phyloP scores from a whole-genome alignment of 2,797 vertebrate genomes.

The Choloepus didactylus region DNA sequence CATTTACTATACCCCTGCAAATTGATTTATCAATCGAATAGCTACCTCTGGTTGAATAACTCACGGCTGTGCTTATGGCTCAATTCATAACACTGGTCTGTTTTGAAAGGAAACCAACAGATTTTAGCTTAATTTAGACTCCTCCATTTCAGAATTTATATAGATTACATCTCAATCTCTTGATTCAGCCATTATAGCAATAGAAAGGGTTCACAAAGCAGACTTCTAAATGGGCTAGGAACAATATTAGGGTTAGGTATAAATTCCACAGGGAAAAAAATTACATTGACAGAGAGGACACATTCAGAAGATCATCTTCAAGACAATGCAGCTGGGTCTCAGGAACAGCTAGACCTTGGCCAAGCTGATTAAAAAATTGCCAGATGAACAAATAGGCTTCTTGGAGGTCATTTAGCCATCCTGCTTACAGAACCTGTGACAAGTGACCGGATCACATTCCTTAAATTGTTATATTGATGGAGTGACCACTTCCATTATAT shows the following conservation, averaged over 20 bases:
- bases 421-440: background rate
- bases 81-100: conserved; percentile 60
- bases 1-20: conserved; percentile 81
- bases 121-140: conserved; percentile 50
- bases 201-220: background rate
- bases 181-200: background rate
- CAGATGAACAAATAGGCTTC: background rate
- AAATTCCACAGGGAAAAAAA: background rate
- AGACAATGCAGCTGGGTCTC: background rate
- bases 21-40: conserved; percentile 86
- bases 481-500: background rate
- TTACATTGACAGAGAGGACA: conserved; percentile 9
- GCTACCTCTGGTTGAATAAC: conserved; percentile 76
- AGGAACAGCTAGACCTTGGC: conserved; percentile 40
- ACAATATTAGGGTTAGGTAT: background rate
- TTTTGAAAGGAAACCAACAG: conserved; percentile 46
- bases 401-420: background rate
- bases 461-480: background rate
- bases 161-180: conserved; percentile 11
- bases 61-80: conserved; percentile 68
- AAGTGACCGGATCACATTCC: background rate
- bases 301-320: background rate
- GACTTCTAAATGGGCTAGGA: background rate
- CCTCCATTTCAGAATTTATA: conserved; percentile 23
- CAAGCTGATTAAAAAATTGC: conserved; percentile 45